A percentile compares a stretch with the other conserved stretches of the same genome.
Conservation (phyloP, 1,140 invertebrate genomes). For the Aphaenogaster floridana region DNA sequence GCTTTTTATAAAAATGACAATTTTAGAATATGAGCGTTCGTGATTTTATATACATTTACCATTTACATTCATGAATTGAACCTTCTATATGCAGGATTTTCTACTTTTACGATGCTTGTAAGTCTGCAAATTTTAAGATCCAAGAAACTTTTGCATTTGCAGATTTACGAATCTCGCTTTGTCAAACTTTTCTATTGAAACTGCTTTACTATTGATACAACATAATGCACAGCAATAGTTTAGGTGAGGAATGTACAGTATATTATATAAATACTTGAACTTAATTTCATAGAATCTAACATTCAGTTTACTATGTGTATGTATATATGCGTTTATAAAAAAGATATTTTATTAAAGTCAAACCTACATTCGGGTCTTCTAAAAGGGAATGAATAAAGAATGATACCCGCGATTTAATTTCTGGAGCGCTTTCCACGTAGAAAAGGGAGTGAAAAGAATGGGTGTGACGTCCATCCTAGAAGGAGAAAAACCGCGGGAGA, state of each 20-base stretch:
- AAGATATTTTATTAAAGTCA: slow-evolving; percentile 23
- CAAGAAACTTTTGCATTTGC: slow-evolving; percentile 16
- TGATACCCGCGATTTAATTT: slow-evolving; percentile 38
- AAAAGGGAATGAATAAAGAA: slow-evolving; percentile 17
- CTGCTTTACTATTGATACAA: neutral
- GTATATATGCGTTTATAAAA: neutral
- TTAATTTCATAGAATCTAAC: neutral
- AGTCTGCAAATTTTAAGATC: neutral
- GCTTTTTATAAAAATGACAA: neutral
- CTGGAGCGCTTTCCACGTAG: neutral
- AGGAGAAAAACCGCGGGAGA: slow-evolving; percentile 28
- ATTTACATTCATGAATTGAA: neutral
- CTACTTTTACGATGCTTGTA: neutral
- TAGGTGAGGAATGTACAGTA: neutral
- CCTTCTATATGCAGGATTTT: neutral
- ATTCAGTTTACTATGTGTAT: neutral
- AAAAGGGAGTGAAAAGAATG: slow-evolving; percentile 37
- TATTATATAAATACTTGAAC: neutral
- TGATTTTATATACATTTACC: neutral
- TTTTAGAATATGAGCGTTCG: neutral
- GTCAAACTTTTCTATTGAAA: slow-evolving; percentile 41
- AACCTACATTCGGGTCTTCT: neutral
- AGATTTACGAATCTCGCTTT: slow-evolving; percentile 4
- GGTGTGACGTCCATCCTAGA: slow-evolving; percentile 5
- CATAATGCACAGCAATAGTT: slow-evolving; percentile 7